Base-by-base conservation (phyloP, 2,888 invertebrate genomes). In the Frankliniella intonsa region DNA sequence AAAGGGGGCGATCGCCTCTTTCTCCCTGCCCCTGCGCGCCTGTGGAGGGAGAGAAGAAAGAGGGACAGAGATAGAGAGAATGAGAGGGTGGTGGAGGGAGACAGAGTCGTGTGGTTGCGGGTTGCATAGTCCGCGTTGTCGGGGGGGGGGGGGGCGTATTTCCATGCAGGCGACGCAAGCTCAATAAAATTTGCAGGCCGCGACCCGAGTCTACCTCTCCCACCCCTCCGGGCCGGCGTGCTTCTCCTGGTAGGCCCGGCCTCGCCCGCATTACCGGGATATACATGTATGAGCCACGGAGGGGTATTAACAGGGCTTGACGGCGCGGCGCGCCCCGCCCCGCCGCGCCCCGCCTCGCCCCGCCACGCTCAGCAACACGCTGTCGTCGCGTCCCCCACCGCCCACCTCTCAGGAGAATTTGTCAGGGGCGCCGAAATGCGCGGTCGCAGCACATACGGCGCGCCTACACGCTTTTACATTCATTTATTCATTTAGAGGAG, bases 121-220 rank as follows among this genome's bases (percentile, higher is more conserved):
- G 55, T 19, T 19, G 55, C 55, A 9, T 19, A 11, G 55, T 55
- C 55, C 14, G 55, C 8, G 14, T 17, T 19, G 14, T 55, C 55
- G 14, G 14, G 11, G 55, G 11, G 55, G 11, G 14, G 55, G 38
- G 38, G 38, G 38, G 38, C 2, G 9, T 76, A 22, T 76, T 76
- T 76, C 22, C 69, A 76, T 76, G 69, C 69, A 76, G 69, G 25
- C n/a, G 69, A 12, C 69, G 69, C 69, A 9, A 25, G 69, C 69
- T 9, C 69, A 25, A 76, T 76, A 22, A 76, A 76, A 76, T 76
- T 76, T 76, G 25, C 69, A 76, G 69, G 69, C 5, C 55, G 22
- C 22, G 11, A 69, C n/a, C 69, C 69, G 69, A 25, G 38, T 76
- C 12, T 12, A 25, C 25, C 22, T 9, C 22, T 5, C n/a, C 69